A percentile compares a stretch with the other conserved stretches of the same genome.
phyloP scores from a whole-genome alignment of 2,888 invertebrate genomes.

The Dolomedes plantarius region DNA sequence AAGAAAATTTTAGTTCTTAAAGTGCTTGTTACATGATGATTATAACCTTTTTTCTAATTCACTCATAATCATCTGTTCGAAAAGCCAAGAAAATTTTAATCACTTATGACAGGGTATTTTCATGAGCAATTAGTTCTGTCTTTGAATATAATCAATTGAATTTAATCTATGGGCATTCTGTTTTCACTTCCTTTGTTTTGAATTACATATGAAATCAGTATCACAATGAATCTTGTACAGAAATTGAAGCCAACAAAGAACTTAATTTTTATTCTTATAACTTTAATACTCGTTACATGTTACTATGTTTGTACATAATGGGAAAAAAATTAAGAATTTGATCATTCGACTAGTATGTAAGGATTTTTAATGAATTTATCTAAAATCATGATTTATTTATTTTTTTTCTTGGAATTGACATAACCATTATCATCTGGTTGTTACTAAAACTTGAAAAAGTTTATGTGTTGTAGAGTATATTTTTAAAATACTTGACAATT shows the following conservation, averaged over 20 bases:
- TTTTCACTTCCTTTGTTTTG: not conserved
- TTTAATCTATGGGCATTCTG: not conserved
- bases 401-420: conserved; percentile 20
- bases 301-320: conserved; percentile 5
- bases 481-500: conserved; percentile 61
- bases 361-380: not conserved
- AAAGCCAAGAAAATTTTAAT: too few relatives aligned
- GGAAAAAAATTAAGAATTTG: not conserved
- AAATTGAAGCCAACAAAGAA: not conserved
- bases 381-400: not conserved
- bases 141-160: not conserved
- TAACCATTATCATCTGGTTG: conserved; percentile 54
- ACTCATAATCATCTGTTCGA: too few relatives aligned
- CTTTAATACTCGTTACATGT: not conserved
- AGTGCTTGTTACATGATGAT: too few relatives aligned
- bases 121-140: not conserved
- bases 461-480: conserved; percentile 68
- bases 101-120: not conserved
- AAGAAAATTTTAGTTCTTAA: too few relatives aligned
- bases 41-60: too few relatives aligned
- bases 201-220: not conserved
- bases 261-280: not conserved
- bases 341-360: not conserved
- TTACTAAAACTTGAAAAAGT: conserved; percentile 40
- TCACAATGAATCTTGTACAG: not conserved